Base-by-base conservation (phyloP, 2,113 vertebrate genomes). In the Polypterus senegalus region DNA sequence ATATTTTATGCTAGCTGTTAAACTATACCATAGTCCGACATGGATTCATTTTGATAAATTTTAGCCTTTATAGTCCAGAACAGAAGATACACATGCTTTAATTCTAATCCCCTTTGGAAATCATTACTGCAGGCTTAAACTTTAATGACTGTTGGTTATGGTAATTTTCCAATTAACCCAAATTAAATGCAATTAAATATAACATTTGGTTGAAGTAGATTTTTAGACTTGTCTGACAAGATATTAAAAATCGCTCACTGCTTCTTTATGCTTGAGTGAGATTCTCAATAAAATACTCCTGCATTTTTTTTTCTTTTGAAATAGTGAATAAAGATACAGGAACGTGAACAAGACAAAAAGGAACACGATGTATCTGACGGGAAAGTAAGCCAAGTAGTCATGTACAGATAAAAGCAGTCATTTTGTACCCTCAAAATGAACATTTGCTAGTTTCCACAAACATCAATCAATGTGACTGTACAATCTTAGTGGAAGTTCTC, bases 161-260 rank as follows among this genome's bases (percentile, higher is more conserved):
- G 66, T 72, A 65, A 77, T 77, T 76, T 77, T 74, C 78, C 67
- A 77, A 79, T 81, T 76, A 78, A 74, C 75, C 64, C 67, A 70
- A 76, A 78, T 77, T 68, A 70, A 75, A 73, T 69, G 61, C 49
- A 63, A 63, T 62, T 57, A 71, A 62, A 71, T 67, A 69, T 54
- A 62, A 57, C 60, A 66, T 61, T 74, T 69, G 62, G 66, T 63
- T 62, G 60, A 68, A 61, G 61, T 63, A 66, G 51, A 57, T 48
- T 57, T 57, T 61, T 27, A 59, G 58, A 62, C 63, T 66, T 64
- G 70, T 72, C 58, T 46, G 61, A 73, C 4, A 49, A 62, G 49
- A 47, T 67, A 61, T 47, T 27, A 46, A 59, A 62, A 65, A 60
- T 63, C 44, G 48, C 58, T 65, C 69, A 66, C 61, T 68, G 10